Base-by-base conservation (phyloP, 2,113 vertebrate genomes). In the Microcebus lehilahytsara region DNA sequence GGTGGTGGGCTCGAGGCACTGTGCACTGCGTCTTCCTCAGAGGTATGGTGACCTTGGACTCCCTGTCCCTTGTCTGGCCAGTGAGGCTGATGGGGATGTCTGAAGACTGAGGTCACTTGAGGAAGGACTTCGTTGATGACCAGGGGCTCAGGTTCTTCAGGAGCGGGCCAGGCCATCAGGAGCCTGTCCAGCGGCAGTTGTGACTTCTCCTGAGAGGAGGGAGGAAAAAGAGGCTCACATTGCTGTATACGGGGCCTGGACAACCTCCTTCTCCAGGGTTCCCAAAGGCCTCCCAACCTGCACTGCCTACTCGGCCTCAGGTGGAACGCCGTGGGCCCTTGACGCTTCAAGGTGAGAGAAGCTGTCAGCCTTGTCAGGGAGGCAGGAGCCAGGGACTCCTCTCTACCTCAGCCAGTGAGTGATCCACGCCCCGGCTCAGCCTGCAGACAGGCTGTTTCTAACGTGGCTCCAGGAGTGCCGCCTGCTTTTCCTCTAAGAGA, bases 121-220 rank as follows among this genome's bases (percentile, higher is more conserved):
- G n/a, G 0, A 4, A 89, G 32, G 23, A 64, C 74, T 53, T 99
- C 98, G 10, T 97, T 97, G 58, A 99, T 96, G 20, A 97, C 34
- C 3, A 92, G 96, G 0, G 96, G 89, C 23, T 99, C 98, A 0
- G 98, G 98, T 60, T 99, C 99, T 19, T 99, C 98, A 0, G 93
- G 97, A 77, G 2, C 25, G 23, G 62, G 0, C 1, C 16, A 1
- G 17, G 83, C 62, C 9, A 40, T 46, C 71, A 37, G 90, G 85
- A 97, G 94, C 4, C 34, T 95, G n/a, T 84, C 93, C 88, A 37
- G 40, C 51, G 93, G 40, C 1, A 90, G 51, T 16, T 83, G 96
- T 9, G 85, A 96, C 91, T 98, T 98, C 0, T 96, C 96, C 99
- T 99, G 96, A 51, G 0, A 2, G 66, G 37, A 49, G 34, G n/a